Evolutionary conservation across 2,888 invertebrate species (phyloP), one percentile per base, ranked within the genome.

Genomic region (Molanna angustata): DNA sequence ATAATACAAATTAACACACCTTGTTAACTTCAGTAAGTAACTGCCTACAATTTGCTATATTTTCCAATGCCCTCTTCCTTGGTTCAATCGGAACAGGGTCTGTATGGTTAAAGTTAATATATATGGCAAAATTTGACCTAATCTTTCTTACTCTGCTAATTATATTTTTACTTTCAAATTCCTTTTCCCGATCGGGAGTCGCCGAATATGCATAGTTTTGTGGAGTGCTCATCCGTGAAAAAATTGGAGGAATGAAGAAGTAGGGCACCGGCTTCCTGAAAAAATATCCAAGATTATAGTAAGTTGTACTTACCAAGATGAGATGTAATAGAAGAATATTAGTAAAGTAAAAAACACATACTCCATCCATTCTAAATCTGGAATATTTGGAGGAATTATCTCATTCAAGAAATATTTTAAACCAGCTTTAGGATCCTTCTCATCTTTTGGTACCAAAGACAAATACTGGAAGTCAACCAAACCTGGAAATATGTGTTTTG

Each of bases 391-490:
- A 0, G 90, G 90, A 46, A 86, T 66, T 44, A 90, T 70, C 46
- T 80, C 70, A 32, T 87, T 78, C 61, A 85, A 75, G 35, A 86
- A 72, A 65, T 83, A 85, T 60, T 80, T 39, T 22, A 59, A 44
- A 20, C 48, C 49, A 9, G 35, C 73, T 17, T 79, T 69, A 52
- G 74, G 70, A 7, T 72, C 71, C 27, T 68, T 59, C 14, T 67
- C 65, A 57, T 77, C 68, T 58, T 72, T 69, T 33, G 48, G 45
- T 2, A 70, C 69, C 61, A 94, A 74, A 1, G 97, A 93, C 55
- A 97, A 71, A 67, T 87, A 97, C 71, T 97, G 96, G 69, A 92
- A 97, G 71, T 98, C 97, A 67, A 87, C 88, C 64, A 95, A 73
- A 58, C 83, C 93, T 93, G 68, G 22, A 77, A 73, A 48, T n/a